These are phyloP conservation scores for Nycticorax nycticorax DNA, from an alignment of 2,113 vertebrate genomes.

Conservation along the genomic window DNA sequence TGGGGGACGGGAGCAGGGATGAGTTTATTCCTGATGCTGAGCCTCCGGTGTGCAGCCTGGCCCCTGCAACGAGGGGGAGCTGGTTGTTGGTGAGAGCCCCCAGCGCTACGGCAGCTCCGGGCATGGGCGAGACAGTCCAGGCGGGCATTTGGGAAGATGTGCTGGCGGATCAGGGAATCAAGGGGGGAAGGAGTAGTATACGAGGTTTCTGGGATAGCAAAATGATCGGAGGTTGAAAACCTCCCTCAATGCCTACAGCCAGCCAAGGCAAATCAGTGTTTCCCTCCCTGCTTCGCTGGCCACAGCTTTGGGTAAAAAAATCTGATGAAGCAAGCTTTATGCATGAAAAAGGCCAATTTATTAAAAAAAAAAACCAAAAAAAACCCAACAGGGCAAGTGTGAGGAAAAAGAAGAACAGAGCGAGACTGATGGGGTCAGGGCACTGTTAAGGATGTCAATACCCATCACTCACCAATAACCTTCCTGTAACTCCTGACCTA, in stretches of 20 bases:
- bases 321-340: constrained; percentile 46
- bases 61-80: neutral
- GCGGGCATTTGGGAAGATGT: neutral
- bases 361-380: neutral
- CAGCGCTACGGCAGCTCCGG: rapidly evolving
- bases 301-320: neutral
- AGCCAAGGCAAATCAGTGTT: neutral
- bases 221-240: neutral
- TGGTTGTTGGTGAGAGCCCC: neutral
- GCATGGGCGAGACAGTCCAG: rapidly evolving
- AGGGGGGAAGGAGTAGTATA: neutral
- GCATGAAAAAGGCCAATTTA: constrained; percentile 48
- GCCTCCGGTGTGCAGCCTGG: neutral
- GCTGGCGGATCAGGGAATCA: neutral
- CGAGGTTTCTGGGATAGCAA: neutral
- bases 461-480: constrained; percentile 62
- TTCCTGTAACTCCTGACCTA: constrained; percentile 47
- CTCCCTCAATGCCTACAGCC: neutral
- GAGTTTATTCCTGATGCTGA: neutral
- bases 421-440: constrained; percentile 60
- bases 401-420: constrained; percentile 46
- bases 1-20: neutral
- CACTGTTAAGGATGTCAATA: constrained; percentile 55
- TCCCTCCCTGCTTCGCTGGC: neutral
- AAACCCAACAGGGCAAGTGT: constrained; percentile 53